Percentiles rank a stretch among this genome's conserved stretches.
phyloP scores from a whole-genome alignment of 2,113 vertebrate genomes.

The Vulpes vulpes region DNA sequence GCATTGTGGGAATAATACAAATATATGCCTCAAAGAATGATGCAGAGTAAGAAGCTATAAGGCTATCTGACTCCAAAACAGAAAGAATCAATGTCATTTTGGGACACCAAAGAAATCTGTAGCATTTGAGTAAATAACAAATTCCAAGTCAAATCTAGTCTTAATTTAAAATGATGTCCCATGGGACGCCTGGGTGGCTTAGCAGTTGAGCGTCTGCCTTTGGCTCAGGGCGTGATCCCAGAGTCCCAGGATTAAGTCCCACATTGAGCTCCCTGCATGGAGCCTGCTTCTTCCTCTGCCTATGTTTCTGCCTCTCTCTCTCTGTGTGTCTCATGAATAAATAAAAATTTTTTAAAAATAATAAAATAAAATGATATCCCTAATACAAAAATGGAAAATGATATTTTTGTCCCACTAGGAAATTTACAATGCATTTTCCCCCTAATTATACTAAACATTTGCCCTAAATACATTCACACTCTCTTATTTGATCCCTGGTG shows the following conservation, averaged over 20 bases:
- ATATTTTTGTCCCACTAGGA: background rate
- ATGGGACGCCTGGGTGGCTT: too few species aligned
- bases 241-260: too few species aligned
- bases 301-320: too few species aligned
- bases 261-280: too few species aligned
- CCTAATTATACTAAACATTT: background rate
- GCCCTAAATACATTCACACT: background rate
- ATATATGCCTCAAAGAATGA: background rate
- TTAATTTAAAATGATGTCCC: conserved; percentile 20
- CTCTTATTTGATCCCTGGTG: background rate
- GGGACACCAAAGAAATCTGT: background rate
- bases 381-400: conserved; percentile 43
- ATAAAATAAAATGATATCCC: background rate
- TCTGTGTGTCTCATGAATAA: too few species aligned
- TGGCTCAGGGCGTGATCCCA: too few species aligned
- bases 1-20: background rate
- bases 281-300: too few species aligned
- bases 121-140: conserved; percentile 52
- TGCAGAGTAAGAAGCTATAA: conserved; percentile 20
- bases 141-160: conserved; percentile 35
- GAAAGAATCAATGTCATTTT: conserved; percentile 35
- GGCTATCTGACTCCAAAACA: conserved; percentile 21
- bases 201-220: too few species aligned
- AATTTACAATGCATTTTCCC: background rate
- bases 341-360: too few species aligned